Evolutionary conservation across 2,888 invertebrate genomes (phyloP).

Genomic region (Serripes groenlandicus): DNA sequence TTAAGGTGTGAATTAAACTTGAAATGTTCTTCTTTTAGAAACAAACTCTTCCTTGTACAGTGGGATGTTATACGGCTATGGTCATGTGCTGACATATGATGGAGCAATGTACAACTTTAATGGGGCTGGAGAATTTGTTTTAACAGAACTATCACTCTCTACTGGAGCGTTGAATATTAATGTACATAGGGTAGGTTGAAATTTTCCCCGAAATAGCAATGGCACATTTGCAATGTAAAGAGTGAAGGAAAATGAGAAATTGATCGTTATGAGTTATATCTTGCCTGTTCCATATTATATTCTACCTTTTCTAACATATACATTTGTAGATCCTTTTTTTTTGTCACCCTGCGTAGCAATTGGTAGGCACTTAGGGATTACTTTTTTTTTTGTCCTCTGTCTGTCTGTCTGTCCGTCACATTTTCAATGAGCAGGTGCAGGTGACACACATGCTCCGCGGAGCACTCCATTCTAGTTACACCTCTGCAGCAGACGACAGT

Average conservation of each 20-base stretch:
- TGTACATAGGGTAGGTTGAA: constrained; percentile 16
- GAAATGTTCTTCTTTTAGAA: no score
- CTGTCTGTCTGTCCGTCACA: no score
- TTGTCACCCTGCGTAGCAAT: not conserved
- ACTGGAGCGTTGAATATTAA: not conserved
- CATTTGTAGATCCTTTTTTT: not conserved
- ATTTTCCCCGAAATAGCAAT: no score
- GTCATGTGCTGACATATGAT: constrained; percentile 72
- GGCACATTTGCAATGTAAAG: no score
- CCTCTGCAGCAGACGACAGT: no score
- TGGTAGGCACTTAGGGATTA: no score
- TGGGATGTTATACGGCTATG: constrained; percentile 47
- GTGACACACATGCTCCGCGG: no score
- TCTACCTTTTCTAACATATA: not conserved
- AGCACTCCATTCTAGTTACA: no score
- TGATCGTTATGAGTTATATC: not conserved
- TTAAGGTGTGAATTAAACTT: no score
- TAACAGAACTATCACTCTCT: constrained; percentile 49
- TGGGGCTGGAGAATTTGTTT: constrained; percentile 68
- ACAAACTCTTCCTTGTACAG: constrained; percentile 23
- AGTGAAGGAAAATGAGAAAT: not conserved
- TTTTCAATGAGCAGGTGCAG: no score
- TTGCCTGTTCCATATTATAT: no score
- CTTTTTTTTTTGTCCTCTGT: no score
- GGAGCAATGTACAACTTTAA: constrained; percentile 71